Evolutionary conservation across 2,888 invertebrate species (phyloP).

Genomic region (Mythimna pallens): DNA sequence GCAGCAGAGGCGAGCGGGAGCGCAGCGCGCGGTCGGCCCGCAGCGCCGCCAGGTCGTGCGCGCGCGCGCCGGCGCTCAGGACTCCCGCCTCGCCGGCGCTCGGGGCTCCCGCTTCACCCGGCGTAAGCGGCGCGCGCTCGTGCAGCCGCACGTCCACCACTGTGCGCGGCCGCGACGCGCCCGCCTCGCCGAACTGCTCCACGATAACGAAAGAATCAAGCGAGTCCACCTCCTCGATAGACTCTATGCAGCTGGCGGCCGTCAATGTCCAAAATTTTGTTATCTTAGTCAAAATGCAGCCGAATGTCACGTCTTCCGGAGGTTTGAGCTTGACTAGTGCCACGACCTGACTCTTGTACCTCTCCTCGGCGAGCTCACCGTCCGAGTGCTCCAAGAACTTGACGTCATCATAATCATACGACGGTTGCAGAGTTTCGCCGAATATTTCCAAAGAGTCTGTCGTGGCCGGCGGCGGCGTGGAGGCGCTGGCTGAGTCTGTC

Average conservation of each 20-base stretch:
- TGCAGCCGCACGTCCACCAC: slow-evolving; percentile 78
- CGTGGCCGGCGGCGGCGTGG: too few relatives aligned
- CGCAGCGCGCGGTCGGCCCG: slow-evolving; percentile 70
- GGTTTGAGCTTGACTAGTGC: slow-evolving; percentile 80
- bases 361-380: slow-evolving; percentile 47
- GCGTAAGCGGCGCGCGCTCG: slow-evolving; percentile 72
- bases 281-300: slow-evolving; percentile 81
- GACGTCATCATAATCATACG: slow-evolving; percentile 33
- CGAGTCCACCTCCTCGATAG: slow-evolving; percentile 81
- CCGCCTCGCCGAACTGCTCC: slow-evolving; percentile 70
- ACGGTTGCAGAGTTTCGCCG: slow-evolving; percentile 6
- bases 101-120: slow-evolving; percentile 58
- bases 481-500: too few relatives aligned
- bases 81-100: slow-evolving; percentile 57
- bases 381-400: slow-evolving; percentile 60
- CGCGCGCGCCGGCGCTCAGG: slow-evolving; percentile 47
- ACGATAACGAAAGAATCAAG: slow-evolving; percentile 81
- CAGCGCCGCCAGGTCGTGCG: slow-evolving; percentile 78
- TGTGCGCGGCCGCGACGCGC: slow-evolving; percentile 65
- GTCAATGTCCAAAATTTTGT: slow-evolving; percentile 79
- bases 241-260: slow-evolving; percentile 83
- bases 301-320: slow-evolving; percentile 75
- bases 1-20: slow-evolving; percentile 36
- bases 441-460: slow-evolving; percentile 12
- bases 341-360: slow-evolving; percentile 67